Base-by-base conservation (phyloP, 2,888 invertebrate genomes). In the Harmothoe impar region DNA sequence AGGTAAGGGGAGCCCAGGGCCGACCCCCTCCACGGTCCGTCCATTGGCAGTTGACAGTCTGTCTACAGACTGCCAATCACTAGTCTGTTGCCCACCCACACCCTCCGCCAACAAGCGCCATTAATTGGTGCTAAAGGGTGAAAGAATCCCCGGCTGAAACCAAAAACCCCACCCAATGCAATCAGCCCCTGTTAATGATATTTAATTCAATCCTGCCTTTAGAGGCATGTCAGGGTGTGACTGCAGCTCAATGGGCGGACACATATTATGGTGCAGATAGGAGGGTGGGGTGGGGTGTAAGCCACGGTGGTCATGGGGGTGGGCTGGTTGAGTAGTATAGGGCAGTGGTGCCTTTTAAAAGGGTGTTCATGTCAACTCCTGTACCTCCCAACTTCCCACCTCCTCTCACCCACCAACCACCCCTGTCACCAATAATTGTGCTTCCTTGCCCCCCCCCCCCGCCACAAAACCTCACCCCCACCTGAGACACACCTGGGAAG, bases 41-140 rank as follows among this genome's bases (percentile, higher is more conserved):
- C 31, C 35, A 23, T 31, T 25, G 43, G 35, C 84, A 17, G 84
- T 25, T 86, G 86, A 86, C 86, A 86, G 86, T 31, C 86, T 86
- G 86, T 86, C 86, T 86, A 52, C 86, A 25, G 29, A 1, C 52
- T 86, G 86, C 56, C 86, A 86, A 86, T 86, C 86, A 86, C 54
- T n/a, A 12, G 54, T 25, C 84, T 7, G 1, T 10, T 23, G 15
- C 86, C n/a, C 25, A 25, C n/a, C 54, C 52, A 29, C 54, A 0
- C 31, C 54, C 86, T 54, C 5, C 54, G 17, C 23, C 86, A 25
- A 52, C 86, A 51, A 43, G 10, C 84, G 0, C 25, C 54, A 25
- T 86, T 86, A 54, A 81, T 81, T 81, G 81, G 81, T 81, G 3
- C 43, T 35, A 81, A n/a, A 20, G 62, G 81, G 81, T 81, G 81